phyloP scores from a whole-genome alignment of 2,797 vertebrate genomes.

The Sebastes reedi region DNA sequence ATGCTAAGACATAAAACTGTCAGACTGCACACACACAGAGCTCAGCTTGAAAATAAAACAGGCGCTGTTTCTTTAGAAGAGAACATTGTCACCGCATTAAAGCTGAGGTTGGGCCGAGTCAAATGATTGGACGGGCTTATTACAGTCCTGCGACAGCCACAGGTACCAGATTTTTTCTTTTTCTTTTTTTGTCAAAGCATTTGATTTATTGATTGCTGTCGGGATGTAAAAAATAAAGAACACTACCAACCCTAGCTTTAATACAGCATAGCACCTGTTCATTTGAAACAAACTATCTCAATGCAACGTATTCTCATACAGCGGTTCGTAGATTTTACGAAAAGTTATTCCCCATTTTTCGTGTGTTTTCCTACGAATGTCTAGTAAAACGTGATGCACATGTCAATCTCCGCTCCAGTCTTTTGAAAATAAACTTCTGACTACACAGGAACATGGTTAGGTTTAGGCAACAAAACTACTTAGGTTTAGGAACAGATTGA shows the following conservation, averaged over 20 bases:
- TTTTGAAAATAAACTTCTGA: too few relatives aligned
- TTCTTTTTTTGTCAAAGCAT: neutral
- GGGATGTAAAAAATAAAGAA: neutral
- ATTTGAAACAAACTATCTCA: too few relatives aligned
- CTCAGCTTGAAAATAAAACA: slow-evolving; percentile 15
- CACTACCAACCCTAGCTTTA: neutral
- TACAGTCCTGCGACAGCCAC: neutral
- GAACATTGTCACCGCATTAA: neutral
- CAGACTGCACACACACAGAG: neutral
- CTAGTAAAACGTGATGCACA: too few relatives aligned
- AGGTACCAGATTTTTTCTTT: neutral
- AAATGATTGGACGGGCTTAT: neutral
- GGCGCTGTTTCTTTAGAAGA: neutral
- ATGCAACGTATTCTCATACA: too few relatives aligned
- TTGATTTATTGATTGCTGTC: neutral
- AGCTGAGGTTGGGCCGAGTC: neutral
- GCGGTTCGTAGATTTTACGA: too few relatives aligned
- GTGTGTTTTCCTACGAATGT: too few relatives aligned
- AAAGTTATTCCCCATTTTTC: too few relatives aligned
- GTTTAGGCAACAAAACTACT: too few relatives aligned
- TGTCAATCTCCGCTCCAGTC: too few relatives aligned
- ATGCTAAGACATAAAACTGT: slow-evolving; percentile 34
- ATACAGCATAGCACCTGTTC: neutral
- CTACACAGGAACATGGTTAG: too few relatives aligned
- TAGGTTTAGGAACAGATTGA: too few relatives aligned